Conservation (phyloP, 2,797 vertebrate species). For the Gymnothorax javanicus region DNA sequence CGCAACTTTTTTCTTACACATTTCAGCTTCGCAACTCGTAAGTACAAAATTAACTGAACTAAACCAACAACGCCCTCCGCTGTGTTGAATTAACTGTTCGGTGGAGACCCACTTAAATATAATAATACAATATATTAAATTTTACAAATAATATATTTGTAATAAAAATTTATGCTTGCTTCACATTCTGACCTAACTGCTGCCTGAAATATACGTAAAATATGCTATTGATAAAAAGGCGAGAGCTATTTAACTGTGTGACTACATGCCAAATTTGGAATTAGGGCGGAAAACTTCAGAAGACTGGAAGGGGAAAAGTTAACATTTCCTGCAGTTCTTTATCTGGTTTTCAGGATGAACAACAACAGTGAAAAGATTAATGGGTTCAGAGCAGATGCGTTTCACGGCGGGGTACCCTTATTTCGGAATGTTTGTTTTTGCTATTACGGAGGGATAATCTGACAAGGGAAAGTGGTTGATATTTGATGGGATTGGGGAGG, state of each 20-base stretch:
- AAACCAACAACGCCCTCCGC: too few relatives aligned
- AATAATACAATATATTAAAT: not conserved
- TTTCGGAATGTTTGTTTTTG: slow-evolving; percentile 73
- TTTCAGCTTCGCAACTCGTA: not conserved
- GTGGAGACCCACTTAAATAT: not conserved
- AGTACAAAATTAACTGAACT: not conserved
- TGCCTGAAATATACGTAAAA: slow-evolving; percentile 1
- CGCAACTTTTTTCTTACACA: not conserved
- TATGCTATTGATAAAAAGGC: not conserved
- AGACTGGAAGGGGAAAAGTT: slow-evolving; percentile 67
- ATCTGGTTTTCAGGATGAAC: slow-evolving; percentile 77
- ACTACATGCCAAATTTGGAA: not conserved
- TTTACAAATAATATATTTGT: not conserved
- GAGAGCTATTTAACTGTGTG: not conserved
- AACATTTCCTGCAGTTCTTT: slow-evolving; percentile 75
- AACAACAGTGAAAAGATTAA: slow-evolving; percentile 74
- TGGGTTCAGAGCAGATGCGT: slow-evolving; percentile 72
- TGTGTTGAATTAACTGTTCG: slow-evolving; percentile 6
- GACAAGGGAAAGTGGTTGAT: slow-evolving; percentile 57
- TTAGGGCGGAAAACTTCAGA: slow-evolving; percentile 57
- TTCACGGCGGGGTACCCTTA: slow-evolving; percentile 65
- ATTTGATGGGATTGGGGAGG: slow-evolving; percentile 45
- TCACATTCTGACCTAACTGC: not conserved
- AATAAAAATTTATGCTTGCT: not conserved
- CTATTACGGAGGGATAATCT: slow-evolving; percentile 71